phyloP scores from a whole-genome alignment of 2,888 invertebrate species.

The Hololepta plana region DNA sequence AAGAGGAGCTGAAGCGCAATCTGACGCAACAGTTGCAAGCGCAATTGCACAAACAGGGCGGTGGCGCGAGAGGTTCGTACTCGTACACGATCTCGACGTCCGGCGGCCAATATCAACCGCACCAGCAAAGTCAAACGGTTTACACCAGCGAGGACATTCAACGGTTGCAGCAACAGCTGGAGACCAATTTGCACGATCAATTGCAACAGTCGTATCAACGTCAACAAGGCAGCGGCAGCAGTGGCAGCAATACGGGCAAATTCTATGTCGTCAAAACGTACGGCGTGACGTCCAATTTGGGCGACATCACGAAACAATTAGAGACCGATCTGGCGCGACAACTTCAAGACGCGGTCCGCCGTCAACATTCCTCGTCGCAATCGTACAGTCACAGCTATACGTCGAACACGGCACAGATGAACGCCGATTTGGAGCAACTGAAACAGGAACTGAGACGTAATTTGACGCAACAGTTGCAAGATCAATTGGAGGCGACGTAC shows the following conservation, averaged over 20 bases:
- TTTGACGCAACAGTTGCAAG: conserved; percentile 19
- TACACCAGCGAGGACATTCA: too few relatives aligned
- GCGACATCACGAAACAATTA: conserved; percentile 9
- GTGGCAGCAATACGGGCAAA: conserved; percentile 1
- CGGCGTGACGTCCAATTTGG: conserved; percentile 9
- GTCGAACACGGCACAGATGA: conserved; percentile 7
- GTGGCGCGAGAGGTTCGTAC: conserved; percentile 12
- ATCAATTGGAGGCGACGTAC: conserved; percentile 13
- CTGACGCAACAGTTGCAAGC: conserved; percentile 19
- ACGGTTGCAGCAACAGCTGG: conserved; percentile 18
- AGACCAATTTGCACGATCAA: conserved; percentile 16
- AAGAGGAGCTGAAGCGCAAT: conserved; percentile 20
- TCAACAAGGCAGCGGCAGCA: conserved; percentile 3
- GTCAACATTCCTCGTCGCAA: conserved; percentile 8
- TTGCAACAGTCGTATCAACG: conserved; percentile 9
- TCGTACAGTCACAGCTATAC: conserved; percentile 8
- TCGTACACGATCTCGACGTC: conserved; percentile 15
- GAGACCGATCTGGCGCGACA: conserved; percentile 17
- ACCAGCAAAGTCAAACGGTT: too few relatives aligned
- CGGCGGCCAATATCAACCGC: conserved; percentile 12
- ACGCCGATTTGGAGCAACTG: conserved; percentile 15
- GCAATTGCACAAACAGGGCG: conserved; percentile 14
- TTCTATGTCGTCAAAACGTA: too few relatives aligned
- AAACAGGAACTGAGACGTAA: conserved; percentile 22
- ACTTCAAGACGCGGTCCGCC: conserved; percentile 16